These are phyloP conservation scores for Trichoplusia ni DNA, from an alignment of 1,140 invertebrate species.

Conservation along the genomic window DNA sequence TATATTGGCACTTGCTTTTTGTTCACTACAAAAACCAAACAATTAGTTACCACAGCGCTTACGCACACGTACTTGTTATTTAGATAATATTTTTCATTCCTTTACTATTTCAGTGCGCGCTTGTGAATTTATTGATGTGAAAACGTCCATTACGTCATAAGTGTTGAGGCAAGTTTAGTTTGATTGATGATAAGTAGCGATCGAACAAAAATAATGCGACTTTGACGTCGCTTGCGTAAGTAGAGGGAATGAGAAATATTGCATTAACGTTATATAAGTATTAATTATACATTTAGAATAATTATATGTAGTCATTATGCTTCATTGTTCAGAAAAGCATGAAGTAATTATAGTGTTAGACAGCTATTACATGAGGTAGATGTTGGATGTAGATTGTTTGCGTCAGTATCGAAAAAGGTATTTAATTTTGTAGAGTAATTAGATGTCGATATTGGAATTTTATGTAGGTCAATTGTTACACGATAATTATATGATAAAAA, in stretches of 20 bases:
- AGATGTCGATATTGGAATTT: too few relatives aligned
- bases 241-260: conserved; percentile 66
- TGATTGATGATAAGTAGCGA: conserved; percentile 45
- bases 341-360: conserved; percentile 22
- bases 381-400: background rate
- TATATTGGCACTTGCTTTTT: conserved; percentile 5
- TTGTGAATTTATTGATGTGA: conserved; percentile 54
- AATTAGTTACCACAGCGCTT: conserved; percentile 1
- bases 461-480: too few relatives aligned
- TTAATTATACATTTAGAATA: conserved; percentile 26
- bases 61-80: conserved; percentile 4
- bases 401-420: background rate
- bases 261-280: conserved; percentile 29
- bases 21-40: background rate
- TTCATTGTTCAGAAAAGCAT: conserved; percentile 22
- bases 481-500: too few relatives aligned
- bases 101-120: conserved; percentile 62
- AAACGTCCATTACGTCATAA: conserved; percentile 43
- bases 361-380: background rate
- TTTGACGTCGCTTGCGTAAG: conserved; percentile 37
- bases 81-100: conserved; percentile 61
- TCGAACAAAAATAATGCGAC: conserved; percentile 16
- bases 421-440: too few relatives aligned
- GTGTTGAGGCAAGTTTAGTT: conserved; percentile 52
- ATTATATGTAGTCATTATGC: conserved; percentile 5